Conservation (phyloP, 1,140 invertebrate species). For the Scaptomyza montana region DNA sequence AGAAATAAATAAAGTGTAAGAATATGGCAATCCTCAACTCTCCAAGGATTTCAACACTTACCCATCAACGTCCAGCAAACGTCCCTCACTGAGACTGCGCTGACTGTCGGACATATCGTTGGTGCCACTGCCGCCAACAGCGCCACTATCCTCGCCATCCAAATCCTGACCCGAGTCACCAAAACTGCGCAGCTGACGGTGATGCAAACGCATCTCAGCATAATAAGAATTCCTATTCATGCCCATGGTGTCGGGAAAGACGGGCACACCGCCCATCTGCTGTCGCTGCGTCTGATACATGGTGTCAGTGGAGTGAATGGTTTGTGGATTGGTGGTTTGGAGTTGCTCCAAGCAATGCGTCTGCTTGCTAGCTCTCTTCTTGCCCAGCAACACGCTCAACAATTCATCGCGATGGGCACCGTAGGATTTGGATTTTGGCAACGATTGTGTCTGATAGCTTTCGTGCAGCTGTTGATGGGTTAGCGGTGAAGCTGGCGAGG, state of each 20-base stretch:
- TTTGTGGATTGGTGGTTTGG: slow-evolving; percentile 17
- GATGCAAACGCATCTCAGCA: slow-evolving; percentile 45
- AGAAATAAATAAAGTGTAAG: neutral
- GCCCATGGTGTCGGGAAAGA: slow-evolving; percentile 64
- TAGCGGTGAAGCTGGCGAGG: slow-evolving; percentile 69
- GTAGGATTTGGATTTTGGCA: slow-evolving; percentile 80
- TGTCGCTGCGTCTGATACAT: slow-evolving; percentile 68
- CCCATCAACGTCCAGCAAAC: slow-evolving; percentile 78
- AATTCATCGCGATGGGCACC: slow-evolving; percentile 70
- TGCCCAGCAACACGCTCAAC: slow-evolving; percentile 67
- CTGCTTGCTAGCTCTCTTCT: slow-evolving; percentile 62
- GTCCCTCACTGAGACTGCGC: slow-evolving; percentile 78
- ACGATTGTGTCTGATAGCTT: slow-evolving; percentile 73
- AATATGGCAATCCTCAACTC: too few relatives aligned
- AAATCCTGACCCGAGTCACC: slow-evolving; percentile 79
- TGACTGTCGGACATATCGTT: slow-evolving; percentile 80
- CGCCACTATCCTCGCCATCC: slow-evolving; percentile 35
- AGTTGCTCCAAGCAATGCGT: slow-evolving; percentile 22
- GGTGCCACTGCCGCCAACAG: slow-evolving; percentile 27
- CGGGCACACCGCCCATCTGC: slow-evolving; percentile 72
- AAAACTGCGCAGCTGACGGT: slow-evolving; percentile 68
- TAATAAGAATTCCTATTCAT: slow-evolving; percentile 68
- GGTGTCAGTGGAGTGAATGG: slow-evolving; percentile 34
- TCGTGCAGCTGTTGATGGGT: slow-evolving; percentile 66
- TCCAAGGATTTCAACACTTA: slow-evolving; percentile 29